These are phyloP conservation scores for Rostratula benghalensis DNA, from an alignment of 2,113 vertebrate species.

Conservation along the genomic window DNA sequence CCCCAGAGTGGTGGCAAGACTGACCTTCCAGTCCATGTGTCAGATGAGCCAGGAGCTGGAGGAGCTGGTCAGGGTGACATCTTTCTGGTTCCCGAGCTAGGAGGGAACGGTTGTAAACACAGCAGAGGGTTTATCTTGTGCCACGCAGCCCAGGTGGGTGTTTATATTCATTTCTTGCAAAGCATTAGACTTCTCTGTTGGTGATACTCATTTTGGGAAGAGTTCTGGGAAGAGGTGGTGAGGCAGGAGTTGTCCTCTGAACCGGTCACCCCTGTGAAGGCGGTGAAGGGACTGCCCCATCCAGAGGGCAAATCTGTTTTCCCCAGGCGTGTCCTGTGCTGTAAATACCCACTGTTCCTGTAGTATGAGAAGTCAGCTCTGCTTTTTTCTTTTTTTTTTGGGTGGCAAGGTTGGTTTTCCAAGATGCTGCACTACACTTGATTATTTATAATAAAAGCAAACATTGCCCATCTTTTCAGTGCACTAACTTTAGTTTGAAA, in stretches of 20 bases:
- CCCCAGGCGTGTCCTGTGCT: neutral
- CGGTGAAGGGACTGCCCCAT: neutral
- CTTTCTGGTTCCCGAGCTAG: neutral
- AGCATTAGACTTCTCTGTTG: conserved; percentile 40
- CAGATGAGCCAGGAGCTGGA: neutral
- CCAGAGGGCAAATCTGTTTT: neutral
- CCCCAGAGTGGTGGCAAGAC: neutral
- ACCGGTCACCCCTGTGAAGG: neutral
- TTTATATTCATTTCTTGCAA: conserved; percentile 55
- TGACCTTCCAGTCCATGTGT: neutral
- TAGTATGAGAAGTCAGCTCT: conserved; percentile 22
- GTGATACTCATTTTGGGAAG: neutral
- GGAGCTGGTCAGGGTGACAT: neutral
- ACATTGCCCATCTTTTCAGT: neutral
- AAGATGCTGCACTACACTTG: neutral
- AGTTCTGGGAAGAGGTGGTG: neutral
- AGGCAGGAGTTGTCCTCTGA: neutral
- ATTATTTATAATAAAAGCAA: conserved; percentile 56
- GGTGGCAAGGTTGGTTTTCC: conserved; percentile 23
- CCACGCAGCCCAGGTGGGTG: neutral
- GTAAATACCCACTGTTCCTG: conserved; percentile 12
- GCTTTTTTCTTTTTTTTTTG: conserved; percentile 39
- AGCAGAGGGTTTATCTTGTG: neutral
- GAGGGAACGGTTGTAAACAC: neutral
- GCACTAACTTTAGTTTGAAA: neutral